Evolutionary conservation across 2,113 vertebrate species (phyloP).

Genomic region (Platichthys flesus): DNA sequence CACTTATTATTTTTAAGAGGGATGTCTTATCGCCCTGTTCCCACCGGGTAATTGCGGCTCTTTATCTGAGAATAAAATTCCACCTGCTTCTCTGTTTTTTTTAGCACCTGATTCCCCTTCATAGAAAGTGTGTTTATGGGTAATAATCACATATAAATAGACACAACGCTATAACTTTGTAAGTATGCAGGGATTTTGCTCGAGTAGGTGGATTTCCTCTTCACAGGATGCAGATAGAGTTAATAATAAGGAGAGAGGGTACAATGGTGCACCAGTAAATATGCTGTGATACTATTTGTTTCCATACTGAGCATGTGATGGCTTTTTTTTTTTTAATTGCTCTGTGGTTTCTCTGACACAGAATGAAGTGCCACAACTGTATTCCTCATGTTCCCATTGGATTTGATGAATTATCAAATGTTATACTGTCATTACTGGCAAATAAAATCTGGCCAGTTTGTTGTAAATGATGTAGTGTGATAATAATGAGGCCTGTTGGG

Average conservation of each 20-base stretch:
- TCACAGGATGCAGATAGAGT: neutral
- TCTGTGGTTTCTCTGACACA: no score
- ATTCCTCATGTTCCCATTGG: no score
- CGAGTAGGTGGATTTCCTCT: neutral
- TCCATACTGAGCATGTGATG: no score
- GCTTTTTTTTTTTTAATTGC: no score
- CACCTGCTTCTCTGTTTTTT: neutral
- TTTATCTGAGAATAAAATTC: conserved; percentile 2
- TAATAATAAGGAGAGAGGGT: neutral
- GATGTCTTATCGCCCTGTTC: neutral
- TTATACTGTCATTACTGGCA: neutral
- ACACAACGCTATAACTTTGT: neutral
- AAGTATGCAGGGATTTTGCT: neutral
- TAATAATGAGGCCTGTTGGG: conserved; percentile 14
- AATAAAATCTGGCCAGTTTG: neutral
- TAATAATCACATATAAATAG: neutral
- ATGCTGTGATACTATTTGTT: neutral
- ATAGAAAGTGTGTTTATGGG: neutral
- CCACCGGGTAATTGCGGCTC: conserved; percentile 2
- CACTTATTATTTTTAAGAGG: neutral
- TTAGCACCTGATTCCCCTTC: neutral
- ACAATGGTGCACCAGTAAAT: neutral
- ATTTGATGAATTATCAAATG: neutral
- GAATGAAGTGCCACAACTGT: no score
- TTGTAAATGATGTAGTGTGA: neutral